Evolutionary conservation across 2,888 invertebrate species (phyloP), one percentile per base, ranked within the genome.

Genomic region (Uloborus plumipes): DNA sequence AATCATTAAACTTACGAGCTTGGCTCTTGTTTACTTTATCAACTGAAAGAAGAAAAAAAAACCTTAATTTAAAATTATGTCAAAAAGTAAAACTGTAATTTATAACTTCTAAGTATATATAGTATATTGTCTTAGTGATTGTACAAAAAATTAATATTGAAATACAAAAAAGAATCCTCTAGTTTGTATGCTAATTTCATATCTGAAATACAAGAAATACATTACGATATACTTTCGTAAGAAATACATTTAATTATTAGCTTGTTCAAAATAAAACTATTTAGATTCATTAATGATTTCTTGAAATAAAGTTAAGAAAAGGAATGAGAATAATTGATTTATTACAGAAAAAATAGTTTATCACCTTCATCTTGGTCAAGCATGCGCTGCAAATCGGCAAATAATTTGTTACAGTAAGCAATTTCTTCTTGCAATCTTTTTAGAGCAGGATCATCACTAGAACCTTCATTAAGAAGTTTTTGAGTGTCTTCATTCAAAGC

Each of bases 401-500:
- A 98, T 77, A 97, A 91, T 82, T 96, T 91, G 90, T 98, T 98
- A 86, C 98, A 97, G 89, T 97, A 96, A 85, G 96, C 95, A 91
- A 99, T 97, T 91, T 98, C 98, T 16, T 97, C 91, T 81, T 94
- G 91, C 86, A 99, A 91, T 71, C 97, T 91, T 84, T 96, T 90
- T 87, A 98, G 91, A 88, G 98, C 96, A 0, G 98, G 96, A 90
- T 98, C 98, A 39, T 95, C 94, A 2, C 97, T 95, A 91, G 99
- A 97, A n/a, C 98, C 96, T 89, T 98, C 99, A 20, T 95, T 93
- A 58, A 99, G 91, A 85, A 99, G 90, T 88, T 98, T 98, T 89
- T 98, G 96, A 0, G 98, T 98, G 89, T 99, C 99, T 88, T 99
- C 98, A 91, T 99, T 98, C 75, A 99, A 90, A 0, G 98, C 98